These are phyloP conservation scores for Pluvianellus socialis DNA, from an alignment of 2,113 vertebrate genomes.

Conservation along the genomic window DNA sequence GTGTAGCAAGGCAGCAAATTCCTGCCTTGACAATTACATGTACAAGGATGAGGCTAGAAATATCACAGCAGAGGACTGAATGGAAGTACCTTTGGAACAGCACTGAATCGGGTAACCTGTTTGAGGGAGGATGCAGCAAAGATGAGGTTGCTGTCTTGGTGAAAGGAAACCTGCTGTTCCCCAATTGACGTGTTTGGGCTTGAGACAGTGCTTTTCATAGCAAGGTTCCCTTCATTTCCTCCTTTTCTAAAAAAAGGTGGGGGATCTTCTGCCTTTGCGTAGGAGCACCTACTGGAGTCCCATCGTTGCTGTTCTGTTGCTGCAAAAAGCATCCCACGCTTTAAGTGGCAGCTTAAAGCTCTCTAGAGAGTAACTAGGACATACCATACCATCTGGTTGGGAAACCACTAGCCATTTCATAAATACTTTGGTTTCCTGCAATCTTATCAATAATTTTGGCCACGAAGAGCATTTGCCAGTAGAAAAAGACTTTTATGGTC, in stretches of 20 bases:
- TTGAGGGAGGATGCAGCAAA: neutral
- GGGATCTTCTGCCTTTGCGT: neutral
- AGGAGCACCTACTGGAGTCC: neutral
- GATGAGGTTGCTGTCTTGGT: neutral
- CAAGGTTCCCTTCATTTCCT: neutral
- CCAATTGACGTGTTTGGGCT: fast-evolving
- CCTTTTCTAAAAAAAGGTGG: neutral
- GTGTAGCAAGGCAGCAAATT: neutral
- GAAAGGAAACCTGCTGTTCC: neutral
- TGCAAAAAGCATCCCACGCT: neutral
- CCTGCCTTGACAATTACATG: neutral
- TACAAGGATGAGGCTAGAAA: neutral
- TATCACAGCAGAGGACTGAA: neutral
- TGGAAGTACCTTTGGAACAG: neutral
- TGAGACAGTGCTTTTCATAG: neutral
- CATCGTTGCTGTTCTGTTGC: neutral
- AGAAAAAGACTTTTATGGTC: neutral
- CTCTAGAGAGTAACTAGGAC: neutral
- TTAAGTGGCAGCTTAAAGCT: neutral
- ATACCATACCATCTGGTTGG: neutral
- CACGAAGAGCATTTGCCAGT: neutral
- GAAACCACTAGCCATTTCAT: neutral
- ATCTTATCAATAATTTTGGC: neutral
- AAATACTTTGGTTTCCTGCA: neutral
- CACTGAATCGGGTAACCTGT: neutral